A percentile compares a stretch with the other conserved stretches of the same genome.
phyloP scores from a whole-genome alignment of 2,797 vertebrate genomes.

The Neosilurus mollespiculum region DNA sequence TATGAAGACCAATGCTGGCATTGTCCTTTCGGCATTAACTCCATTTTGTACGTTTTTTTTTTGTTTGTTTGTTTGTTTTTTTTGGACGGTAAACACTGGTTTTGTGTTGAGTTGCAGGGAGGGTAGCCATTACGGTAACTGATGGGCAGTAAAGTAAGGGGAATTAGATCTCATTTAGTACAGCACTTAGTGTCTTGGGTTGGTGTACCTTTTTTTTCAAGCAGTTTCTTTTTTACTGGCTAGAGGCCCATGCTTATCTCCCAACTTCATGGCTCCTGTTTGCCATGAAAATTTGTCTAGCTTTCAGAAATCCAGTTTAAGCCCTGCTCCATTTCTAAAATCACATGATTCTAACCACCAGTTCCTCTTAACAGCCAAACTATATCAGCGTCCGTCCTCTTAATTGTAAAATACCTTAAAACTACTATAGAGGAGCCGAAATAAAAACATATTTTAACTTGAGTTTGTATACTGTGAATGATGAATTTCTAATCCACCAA shows the following conservation, averaged over 20 bases:
- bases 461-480: neutral
- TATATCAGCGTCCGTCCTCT: conserved; percentile 32
- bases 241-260: conserved; percentile 25
- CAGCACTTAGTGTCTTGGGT: conserved; percentile 18
- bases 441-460: neutral
- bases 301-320: conserved; percentile 28
- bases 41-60: conserved; percentile 25
- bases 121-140: conserved; percentile 36
- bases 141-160: conserved; percentile 42
- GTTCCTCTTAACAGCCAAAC: conserved; percentile 40
- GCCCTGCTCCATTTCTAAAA: conserved; percentile 49
- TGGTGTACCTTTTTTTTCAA: neutral
- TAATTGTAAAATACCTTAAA: conserved; percentile 7
- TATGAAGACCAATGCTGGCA: conserved; percentile 35
- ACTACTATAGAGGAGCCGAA: neutral
- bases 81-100: conserved; percentile 20
- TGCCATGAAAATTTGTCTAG: neutral
- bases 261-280: conserved; percentile 32
- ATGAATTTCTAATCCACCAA: neutral
- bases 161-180: conserved; percentile 45
- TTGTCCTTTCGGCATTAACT: conserved; percentile 42
- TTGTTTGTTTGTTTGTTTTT: neutral
- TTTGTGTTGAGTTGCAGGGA: conserved; percentile 47
- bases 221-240: conserved; percentile 37
- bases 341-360: conserved; percentile 40